Percentiles rank a stretch among this genome's conserved stretches.
phyloP scores from a whole-genome alignment of 2,113 vertebrate genomes.

The Orthochromis indermauri region DNA sequence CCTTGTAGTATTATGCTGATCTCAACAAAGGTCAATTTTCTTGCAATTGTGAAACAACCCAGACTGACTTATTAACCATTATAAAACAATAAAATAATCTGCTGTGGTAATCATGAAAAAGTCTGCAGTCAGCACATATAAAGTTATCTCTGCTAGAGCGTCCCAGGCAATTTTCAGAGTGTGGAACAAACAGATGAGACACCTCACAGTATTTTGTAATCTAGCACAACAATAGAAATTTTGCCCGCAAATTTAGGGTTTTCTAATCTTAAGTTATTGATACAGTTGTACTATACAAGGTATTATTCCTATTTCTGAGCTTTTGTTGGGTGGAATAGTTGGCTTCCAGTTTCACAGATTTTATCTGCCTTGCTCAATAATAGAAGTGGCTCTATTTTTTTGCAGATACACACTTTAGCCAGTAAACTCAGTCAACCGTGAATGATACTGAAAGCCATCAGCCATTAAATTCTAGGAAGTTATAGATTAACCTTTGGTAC shows the following conservation, averaged over 20 bases:
- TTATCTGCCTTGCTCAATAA: not conserved
- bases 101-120: not conserved
- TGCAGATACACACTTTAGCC: not conserved
- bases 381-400: not conserved
- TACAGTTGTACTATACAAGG: not conserved
- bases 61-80: not conserved
- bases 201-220: not conserved
- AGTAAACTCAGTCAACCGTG: not conserved
- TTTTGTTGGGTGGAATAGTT: not conserved
- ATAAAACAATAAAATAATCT: not conserved
- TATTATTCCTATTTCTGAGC: not conserved
- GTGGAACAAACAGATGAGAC: not conserved
- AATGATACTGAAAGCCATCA: not conserved
- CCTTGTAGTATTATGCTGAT: not conserved
- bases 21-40: not conserved
- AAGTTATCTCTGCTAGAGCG: not conserved
- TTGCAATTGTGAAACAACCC: not conserved
- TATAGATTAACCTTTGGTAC: constrained; percentile 33
- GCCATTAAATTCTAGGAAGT: not conserved
- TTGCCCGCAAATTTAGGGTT: not conserved
- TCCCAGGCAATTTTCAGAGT: not conserved
- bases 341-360: not conserved
- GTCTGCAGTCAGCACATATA: not conserved
- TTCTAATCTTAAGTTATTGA: not conserved
- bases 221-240: not conserved